These are phyloP conservation scores for Myotis planiceps DNA, from an alignment of 2,797 vertebrate genomes.

Conservation along the genomic window DNA sequence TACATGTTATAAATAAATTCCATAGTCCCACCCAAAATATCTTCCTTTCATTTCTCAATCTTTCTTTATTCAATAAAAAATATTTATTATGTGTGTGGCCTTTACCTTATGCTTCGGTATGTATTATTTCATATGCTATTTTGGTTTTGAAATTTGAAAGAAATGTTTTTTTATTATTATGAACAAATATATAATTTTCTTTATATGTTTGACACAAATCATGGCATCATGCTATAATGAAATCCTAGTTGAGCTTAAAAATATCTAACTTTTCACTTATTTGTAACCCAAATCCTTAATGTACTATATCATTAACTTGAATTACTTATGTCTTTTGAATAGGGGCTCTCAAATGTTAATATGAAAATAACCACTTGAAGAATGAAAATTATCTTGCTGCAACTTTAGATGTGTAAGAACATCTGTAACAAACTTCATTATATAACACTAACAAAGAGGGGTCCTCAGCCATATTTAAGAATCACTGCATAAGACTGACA, in stretches of 20 bases:
- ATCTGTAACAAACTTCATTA: not conserved
- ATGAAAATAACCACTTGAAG: slow-evolving; percentile 13
- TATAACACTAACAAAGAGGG: not conserved
- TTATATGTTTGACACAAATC: not conserved
- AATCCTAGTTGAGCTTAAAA: not conserved
- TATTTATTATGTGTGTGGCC: not conserved
- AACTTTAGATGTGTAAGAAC: not conserved
- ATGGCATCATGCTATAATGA: not conserved
- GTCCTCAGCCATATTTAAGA: not conserved
- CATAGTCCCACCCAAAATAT: not conserved
- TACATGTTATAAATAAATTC: not conserved
- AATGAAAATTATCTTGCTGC: not conserved
- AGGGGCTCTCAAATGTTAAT: not conserved
- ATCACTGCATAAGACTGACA: not conserved
- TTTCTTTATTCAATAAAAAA: not conserved
- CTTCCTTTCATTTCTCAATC: not conserved
- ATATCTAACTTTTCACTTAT: not conserved
- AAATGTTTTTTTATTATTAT: not conserved
- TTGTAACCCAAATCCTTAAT: not conserved
- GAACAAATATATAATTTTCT: not conserved
- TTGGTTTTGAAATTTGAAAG: not conserved
- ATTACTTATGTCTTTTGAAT: not conserved
- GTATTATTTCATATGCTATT: not conserved
- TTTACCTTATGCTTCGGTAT: not conserved
- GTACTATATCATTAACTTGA: not conserved